Evolutionary conservation across 2,113 vertebrate species (phyloP).

Genomic region (Myrmecobius fasciatus): DNA sequence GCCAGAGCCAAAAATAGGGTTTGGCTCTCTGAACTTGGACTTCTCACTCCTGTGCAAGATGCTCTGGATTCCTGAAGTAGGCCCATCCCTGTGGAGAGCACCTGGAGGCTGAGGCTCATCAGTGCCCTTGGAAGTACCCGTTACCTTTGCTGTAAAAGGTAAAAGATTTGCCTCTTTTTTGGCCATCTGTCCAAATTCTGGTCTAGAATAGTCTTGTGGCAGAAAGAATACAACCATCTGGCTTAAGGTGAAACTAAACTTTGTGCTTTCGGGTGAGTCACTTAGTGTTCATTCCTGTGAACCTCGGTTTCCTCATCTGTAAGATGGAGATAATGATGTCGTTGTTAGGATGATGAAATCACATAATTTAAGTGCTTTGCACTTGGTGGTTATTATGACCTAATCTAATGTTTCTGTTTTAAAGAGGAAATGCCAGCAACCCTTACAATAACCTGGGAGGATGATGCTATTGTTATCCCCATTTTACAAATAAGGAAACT

Average conservation of each 20-base stretch:
- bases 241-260: background rate
- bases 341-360: background rate
- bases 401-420: background rate
- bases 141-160: background rate
- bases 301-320: background rate
- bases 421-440: background rate
- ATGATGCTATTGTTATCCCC: background rate
- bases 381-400: background rate
- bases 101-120: background rate
- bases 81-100: background rate
- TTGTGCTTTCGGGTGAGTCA: background rate
- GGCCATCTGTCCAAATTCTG: background rate
- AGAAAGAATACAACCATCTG: background rate
- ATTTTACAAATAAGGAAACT: background rate
- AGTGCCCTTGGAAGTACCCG: background rate
- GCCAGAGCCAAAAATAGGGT: background rate
- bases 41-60: background rate
- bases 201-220: background rate
- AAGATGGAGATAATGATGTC: background rate
- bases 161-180: background rate
- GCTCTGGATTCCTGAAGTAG: background rate
- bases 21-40: background rate
- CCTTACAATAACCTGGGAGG: background rate
- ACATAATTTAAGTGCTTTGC: background rate
- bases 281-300: background rate